Conservation (phyloP, 2,888 invertebrate genomes). For the Polydrusus tereticollis region DNA sequence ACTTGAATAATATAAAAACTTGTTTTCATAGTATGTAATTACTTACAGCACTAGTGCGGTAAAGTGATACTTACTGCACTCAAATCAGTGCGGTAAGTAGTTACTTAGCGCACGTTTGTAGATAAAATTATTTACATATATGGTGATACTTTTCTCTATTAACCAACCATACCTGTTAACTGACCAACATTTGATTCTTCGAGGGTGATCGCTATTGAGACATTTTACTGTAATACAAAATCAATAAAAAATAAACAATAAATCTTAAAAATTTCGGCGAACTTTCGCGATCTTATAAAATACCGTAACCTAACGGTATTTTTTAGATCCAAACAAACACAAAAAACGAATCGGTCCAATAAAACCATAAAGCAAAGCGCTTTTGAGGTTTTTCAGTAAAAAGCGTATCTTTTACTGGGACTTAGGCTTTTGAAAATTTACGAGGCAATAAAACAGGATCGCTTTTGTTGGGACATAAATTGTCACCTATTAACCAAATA, state of each 20-base stretch:
- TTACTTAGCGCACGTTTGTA: too few relatives aligned
- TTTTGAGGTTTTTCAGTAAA: conserved; percentile 50
- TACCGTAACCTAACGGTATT: conserved; percentile 30
- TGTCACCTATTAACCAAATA: conserved; percentile 63
- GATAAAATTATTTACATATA: too few relatives aligned
- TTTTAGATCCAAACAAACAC: conserved; percentile 27
- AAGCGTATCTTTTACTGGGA: conserved; percentile 47
- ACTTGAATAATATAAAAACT: too few relatives aligned
- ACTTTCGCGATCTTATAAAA: neutral
- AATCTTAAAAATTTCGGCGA: neutral
- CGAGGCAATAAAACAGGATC: conserved; percentile 49
- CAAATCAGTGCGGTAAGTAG: too few relatives aligned
- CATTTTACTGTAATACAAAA: too few relatives aligned
- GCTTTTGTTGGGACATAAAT: conserved; percentile 58
- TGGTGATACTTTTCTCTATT: too few relatives aligned
- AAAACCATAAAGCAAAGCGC: conserved; percentile 48
- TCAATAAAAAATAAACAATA: neutral
- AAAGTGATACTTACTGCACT: too few relatives aligned
- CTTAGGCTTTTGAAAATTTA: conserved; percentile 48
- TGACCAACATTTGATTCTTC: too few relatives aligned
- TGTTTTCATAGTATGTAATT: too few relatives aligned
- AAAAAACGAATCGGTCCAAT: conserved; percentile 40
- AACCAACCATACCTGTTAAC: too few relatives aligned
- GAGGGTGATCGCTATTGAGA: too few relatives aligned
- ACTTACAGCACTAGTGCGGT: too few relatives aligned